Evolutionary conservation across 2,797 vertebrate species (phyloP).

Genomic region (Neosilurus mollespiculum): DNA sequence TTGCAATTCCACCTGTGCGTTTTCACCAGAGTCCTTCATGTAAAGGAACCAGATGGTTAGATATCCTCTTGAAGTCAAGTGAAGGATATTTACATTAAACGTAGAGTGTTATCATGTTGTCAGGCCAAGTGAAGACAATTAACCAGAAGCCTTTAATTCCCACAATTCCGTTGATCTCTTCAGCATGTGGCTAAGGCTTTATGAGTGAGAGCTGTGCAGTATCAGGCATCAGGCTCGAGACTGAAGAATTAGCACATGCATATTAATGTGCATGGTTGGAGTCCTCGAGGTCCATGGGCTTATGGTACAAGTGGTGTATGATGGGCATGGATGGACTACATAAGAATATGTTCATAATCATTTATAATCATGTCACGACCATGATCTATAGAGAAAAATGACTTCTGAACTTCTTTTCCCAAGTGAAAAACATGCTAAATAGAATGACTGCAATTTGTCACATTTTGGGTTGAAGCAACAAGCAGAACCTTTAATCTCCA

Average conservation of each 20-base stretch:
- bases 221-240: constrained; percentile 13
- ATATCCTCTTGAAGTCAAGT: not conserved
- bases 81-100: constrained; percentile 1
- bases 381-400: constrained; percentile 19
- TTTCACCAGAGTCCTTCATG: not conserved
- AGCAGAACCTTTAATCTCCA: constrained; percentile 14
- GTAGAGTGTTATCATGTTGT: not conserved
- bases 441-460: constrained; percentile 12
- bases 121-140: not conserved
- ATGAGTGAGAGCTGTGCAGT: constrained; percentile 18
- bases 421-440: not conserved
- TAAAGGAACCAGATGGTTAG: not conserved
- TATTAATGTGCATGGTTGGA: constrained; percentile 45
- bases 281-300: constrained; percentile 5
- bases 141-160: constrained; percentile 17
- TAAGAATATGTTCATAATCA: constrained; percentile 6
- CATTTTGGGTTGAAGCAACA: constrained; percentile 28
- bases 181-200: constrained; percentile 18
- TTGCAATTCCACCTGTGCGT: not conserved
- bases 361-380: constrained; percentile 42
- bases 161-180: constrained; percentile 18
- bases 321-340: constrained; percentile 12
- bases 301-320: constrained; percentile 21
- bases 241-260: constrained; percentile 38
- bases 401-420: constrained; percentile 11